These are phyloP conservation scores for Neoarius graeffei DNA, from an alignment of 2,113 vertebrate species.

Conservation along the genomic window DNA sequence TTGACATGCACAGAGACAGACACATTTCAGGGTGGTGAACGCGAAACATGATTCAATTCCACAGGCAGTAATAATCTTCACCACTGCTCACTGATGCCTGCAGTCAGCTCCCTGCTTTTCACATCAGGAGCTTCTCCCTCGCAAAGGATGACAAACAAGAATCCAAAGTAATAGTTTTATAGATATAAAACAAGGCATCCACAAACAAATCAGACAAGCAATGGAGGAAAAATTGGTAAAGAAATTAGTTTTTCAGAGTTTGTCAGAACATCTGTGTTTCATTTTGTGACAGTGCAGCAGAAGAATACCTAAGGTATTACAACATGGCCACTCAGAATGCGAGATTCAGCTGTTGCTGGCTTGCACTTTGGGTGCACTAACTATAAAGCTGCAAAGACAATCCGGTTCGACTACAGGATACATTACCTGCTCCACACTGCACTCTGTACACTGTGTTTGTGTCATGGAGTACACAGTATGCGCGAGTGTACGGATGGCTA, in stretches of 20 bases:
- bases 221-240: constrained; percentile 8
- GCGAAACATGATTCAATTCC: background rate
- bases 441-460: constrained; percentile 8
- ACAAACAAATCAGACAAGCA: background rate
- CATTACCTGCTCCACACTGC: constrained; percentile 8
- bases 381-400: constrained; percentile 44
- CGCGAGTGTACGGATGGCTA: background rate
- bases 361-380: background rate
- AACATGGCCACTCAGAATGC: constrained; percentile 47
- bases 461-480: background rate
- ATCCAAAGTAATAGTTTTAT: background rate
- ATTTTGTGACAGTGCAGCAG: constrained; percentile 65
- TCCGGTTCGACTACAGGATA: constrained; percentile 12
- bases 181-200: background rate
- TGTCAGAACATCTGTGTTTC: constrained; percentile 71
- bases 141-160: background rate
- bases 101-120: background rate
- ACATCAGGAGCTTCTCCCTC: background rate
- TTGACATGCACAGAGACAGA: background rate
- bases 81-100: background rate
- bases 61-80: background rate
- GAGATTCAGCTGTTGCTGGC: constrained; percentile 58
- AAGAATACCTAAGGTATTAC: constrained; percentile 69
- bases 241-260: constrained; percentile 57
- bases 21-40: background rate